These are phyloP conservation scores for Clangula hyemalis DNA, from an alignment of 2,797 vertebrate species.

Conservation along the genomic window DNA sequence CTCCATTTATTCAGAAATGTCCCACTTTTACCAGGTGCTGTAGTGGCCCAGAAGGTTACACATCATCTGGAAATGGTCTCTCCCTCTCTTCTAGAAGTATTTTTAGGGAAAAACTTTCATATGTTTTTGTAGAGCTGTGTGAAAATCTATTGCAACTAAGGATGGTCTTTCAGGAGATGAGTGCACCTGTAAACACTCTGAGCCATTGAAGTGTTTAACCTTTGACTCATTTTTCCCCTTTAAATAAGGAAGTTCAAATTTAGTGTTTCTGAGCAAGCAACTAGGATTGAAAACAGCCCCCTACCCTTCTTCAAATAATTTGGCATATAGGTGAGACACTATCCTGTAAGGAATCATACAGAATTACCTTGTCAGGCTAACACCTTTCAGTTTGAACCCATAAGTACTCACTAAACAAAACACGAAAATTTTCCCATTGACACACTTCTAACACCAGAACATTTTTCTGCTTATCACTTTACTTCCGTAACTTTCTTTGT, in stretches of 20 bases:
- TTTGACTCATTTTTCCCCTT: neutral
- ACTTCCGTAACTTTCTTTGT: neutral
- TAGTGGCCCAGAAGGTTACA: neutral
- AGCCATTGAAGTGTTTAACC: neutral
- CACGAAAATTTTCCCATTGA: neutral
- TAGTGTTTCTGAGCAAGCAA: neutral
- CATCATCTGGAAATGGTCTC: neutral
- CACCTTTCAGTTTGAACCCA: neutral
- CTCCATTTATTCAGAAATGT: neutral
- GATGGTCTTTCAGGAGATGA: neutral
- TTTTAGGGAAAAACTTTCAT: neutral
- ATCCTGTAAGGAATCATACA: neutral
- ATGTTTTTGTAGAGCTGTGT: neutral
- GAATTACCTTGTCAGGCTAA: neutral
- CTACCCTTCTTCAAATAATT: neutral
- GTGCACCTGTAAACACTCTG: accelerated
- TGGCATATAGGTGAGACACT: accelerated
- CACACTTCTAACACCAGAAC: neutral
- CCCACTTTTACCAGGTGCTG: accelerated
- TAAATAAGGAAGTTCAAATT: neutral
- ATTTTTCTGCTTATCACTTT: neutral
- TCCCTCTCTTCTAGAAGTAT: neutral
- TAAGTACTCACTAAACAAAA: neutral
- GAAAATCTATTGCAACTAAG: neutral
- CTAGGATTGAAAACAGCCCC: neutral